Conservation (phyloP, 2,888 invertebrate genomes). For the Alitta virens region DNA sequence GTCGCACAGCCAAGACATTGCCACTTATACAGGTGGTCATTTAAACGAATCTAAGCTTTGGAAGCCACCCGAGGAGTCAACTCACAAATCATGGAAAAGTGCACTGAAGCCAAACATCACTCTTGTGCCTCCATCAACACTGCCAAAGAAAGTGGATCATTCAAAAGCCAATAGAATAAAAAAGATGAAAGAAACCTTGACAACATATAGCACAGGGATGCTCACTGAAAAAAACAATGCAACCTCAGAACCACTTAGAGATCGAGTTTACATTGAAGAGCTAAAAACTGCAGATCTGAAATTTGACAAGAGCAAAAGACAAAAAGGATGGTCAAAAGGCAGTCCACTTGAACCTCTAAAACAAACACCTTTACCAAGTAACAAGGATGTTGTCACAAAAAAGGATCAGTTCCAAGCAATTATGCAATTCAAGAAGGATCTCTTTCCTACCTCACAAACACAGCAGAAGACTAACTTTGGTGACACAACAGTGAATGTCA, state of each 20-base stretch:
- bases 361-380: slow-evolving; percentile 40
- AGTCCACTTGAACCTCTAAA: slow-evolving; percentile 14
- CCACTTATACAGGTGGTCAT: slow-evolving; percentile 47
- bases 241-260: slow-evolving; percentile 13
- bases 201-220: slow-evolving; percentile 44
- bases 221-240: slow-evolving; percentile 26
- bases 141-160: background rate
- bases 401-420: slow-evolving; percentile 45
- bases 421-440: slow-evolving; percentile 41
- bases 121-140: background rate
- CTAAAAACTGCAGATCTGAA: slow-evolving; percentile 39
- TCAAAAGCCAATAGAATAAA: slow-evolving; percentile 32
- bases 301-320: slow-evolving; percentile 23
- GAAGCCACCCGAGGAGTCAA: slow-evolving; percentile 28
- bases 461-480: slow-evolving; percentile 47
- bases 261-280: slow-evolving; percentile 45
- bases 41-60: slow-evolving; percentile 46
- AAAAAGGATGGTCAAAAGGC: background rate
- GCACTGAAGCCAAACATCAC: slow-evolving; percentile 17
- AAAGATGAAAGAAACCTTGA: slow-evolving; percentile 44
- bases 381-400: slow-evolving; percentile 46
- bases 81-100: slow-evolving; percentile 35
- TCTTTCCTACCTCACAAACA: slow-evolving; percentile 33
- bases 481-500: slow-evolving; percentile 41
- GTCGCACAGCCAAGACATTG: slow-evolving; percentile 46